Conservation (phyloP, 2,797 vertebrate genomes). For the Poliocrania exsul region DNA sequence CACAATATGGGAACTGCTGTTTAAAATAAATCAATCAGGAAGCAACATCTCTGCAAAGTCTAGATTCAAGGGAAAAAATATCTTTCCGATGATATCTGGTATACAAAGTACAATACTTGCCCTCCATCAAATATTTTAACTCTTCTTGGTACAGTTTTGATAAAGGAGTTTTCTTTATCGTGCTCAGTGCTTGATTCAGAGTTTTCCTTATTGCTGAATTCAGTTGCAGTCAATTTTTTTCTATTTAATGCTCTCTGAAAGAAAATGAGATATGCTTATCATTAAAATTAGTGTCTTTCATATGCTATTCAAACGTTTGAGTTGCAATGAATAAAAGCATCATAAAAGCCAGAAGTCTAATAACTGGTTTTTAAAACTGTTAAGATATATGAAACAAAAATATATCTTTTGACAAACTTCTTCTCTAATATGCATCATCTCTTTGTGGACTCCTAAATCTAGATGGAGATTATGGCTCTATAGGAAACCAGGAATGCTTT, state of each 20-base stretch:
- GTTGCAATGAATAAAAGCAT: not conserved
- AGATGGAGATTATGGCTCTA: not conserved
- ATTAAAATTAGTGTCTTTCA: slow-evolving; percentile 47
- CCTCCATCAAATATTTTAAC: slow-evolving; percentile 99
- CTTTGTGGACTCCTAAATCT: not conserved
- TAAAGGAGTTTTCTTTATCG: slow-evolving; percentile 87
- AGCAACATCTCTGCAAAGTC: not conserved
- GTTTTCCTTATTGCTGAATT: slow-evolving; percentile 86
- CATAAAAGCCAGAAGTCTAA: not conserved
- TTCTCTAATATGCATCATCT: not conserved
- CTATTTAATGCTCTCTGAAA: slow-evolving; percentile 84
- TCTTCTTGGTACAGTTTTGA: slow-evolving; percentile 91
- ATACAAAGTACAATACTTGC: slow-evolving; percentile 81
- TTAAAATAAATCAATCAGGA: slow-evolving; percentile 66
- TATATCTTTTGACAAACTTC: not conserved
- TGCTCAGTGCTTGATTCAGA: slow-evolving; percentile 89
- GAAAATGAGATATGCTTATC: slow-evolving; percentile 55
- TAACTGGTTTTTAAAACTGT: not conserved
- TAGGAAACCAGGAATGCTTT: not conserved
- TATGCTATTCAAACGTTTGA: not conserved
- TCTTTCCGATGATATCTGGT: slow-evolving; percentile 36
- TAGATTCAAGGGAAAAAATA: not conserved
- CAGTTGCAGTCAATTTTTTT: slow-evolving; percentile 81
- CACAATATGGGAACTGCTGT: not conserved
- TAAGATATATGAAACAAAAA: not conserved